A percentile compares a stretch with the other conserved stretches of the same genome.
These are phyloP conservation scores for Machimus rusticus DNA, from an alignment of 2,888 invertebrate species.

Conservation along the genomic window DNA sequence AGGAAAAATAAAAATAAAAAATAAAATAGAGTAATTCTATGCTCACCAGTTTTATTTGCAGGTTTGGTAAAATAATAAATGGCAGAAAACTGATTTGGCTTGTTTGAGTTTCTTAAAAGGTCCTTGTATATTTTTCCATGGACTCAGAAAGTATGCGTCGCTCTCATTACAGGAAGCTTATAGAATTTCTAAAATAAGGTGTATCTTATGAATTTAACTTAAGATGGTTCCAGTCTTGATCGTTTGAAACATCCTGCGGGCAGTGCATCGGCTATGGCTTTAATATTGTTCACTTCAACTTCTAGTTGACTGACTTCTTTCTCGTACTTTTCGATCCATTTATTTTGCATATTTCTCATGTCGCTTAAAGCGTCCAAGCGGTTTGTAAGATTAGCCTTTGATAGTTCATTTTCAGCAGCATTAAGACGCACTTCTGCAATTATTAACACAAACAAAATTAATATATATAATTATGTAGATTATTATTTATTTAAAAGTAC, in stretches of 20 bases:
- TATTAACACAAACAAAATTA: neutral
- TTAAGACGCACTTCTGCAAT: conserved; percentile 70
- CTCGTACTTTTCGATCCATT: conserved; percentile 81
- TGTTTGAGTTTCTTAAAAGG: neutral
- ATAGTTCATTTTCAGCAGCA: conserved; percentile 75
- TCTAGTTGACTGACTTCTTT: conserved; percentile 75
- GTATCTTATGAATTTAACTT: conserved; percentile 45
- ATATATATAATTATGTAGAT: neutral
- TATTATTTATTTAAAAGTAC: conserved; percentile 54
- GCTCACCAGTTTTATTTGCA: neutral
- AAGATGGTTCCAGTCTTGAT: conserved; percentile 72
- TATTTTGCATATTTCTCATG: conserved; percentile 73
- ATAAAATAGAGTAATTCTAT: neutral
- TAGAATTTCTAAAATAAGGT: conserved; percentile 1
- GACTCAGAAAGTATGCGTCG: neutral
- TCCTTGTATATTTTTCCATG: neutral
- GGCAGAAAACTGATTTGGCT: conserved; percentile 19
- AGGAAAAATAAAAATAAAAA: neutral
- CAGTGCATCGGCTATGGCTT: conserved; percentile 79
- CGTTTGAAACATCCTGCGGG: conserved; percentile 82
- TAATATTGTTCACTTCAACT: conserved; percentile 82
- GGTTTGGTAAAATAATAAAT: conserved; percentile 7
- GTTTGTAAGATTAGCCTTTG: conserved; percentile 76
- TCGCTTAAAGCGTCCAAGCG: conserved; percentile 77
- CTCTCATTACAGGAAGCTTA: neutral